A percentile compares a stretch with the other conserved stretches of the same genome.
Conservation (phyloP, 2,113 vertebrate genomes). For the Pica pica region DNA sequence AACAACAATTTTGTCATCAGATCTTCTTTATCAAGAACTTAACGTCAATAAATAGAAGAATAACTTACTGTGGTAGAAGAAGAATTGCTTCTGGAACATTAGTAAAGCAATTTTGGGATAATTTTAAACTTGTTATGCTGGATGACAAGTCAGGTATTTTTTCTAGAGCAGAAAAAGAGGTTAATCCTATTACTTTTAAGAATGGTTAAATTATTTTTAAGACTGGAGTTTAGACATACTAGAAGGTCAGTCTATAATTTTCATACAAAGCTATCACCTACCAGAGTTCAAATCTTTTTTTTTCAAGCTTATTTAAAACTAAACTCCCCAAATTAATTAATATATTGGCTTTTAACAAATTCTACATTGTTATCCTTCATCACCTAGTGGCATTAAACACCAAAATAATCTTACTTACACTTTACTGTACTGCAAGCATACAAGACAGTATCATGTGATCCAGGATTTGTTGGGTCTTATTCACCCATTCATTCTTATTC, state of each 20-base stretch:
- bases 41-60: not conserved
- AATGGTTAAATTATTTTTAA: not conserved
- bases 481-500: not conserved
- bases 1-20: not conserved
- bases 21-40: not conserved
- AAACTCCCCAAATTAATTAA: not conserved
- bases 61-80: constrained; percentile 86
- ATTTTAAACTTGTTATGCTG: constrained; percentile 84
- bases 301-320: not conserved
- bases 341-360: not conserved
- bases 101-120: constrained; percentile 85
- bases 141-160: constrained; percentile 75
- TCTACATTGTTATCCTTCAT: not conserved
- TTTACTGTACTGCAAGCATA: not conserved
- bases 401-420: not conserved
- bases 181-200: not conserved
- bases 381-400: not conserved
- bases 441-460: not conserved
- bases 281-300: not conserved
- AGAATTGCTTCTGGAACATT: constrained; percentile 80
- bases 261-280: not conserved
- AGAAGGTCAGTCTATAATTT: not conserved
- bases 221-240: not conserved
- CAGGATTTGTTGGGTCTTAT: not conserved
- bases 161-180: constrained; percentile 72